Evolutionary conservation across 2,797 vertebrate species (phyloP).

Genomic region (Muscicapa comitata): DNA sequence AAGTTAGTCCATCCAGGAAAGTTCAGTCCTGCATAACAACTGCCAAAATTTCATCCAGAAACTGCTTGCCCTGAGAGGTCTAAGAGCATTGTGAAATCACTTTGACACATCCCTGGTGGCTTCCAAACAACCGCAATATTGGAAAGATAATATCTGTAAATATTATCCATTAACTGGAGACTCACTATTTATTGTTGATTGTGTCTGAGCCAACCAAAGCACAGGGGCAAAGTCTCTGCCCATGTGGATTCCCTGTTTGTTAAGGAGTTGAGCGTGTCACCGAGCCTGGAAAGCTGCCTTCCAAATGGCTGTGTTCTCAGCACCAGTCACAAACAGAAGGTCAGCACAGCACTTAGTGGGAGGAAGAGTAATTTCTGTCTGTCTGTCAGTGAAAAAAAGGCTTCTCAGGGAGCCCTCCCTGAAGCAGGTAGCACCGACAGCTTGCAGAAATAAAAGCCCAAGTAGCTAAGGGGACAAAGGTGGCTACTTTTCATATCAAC

Average conservation of each 20-base stretch:
- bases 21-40: neutral
- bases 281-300: neutral
- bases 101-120: neutral
- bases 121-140: neutral
- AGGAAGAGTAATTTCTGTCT: neutral
- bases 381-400: neutral
- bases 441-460: neutral
- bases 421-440: neutral
- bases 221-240: neutral
- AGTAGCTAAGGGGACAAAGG: neutral
- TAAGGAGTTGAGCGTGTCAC: neutral
- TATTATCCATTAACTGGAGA: conserved; percentile 2
- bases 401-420: neutral
- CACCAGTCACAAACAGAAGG: neutral
- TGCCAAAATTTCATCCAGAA: neutral
- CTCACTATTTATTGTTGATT: neutral
- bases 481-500: neutral
- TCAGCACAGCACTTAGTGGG: neutral
- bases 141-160: neutral
- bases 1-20: neutral
- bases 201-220: neutral
- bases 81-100: neutral
- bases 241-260: neutral
- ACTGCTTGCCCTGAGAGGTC: neutral
- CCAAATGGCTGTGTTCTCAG: neutral